Conservation (phyloP, 1,140 invertebrate genomes). For the Berghia stephanieae region DNA sequence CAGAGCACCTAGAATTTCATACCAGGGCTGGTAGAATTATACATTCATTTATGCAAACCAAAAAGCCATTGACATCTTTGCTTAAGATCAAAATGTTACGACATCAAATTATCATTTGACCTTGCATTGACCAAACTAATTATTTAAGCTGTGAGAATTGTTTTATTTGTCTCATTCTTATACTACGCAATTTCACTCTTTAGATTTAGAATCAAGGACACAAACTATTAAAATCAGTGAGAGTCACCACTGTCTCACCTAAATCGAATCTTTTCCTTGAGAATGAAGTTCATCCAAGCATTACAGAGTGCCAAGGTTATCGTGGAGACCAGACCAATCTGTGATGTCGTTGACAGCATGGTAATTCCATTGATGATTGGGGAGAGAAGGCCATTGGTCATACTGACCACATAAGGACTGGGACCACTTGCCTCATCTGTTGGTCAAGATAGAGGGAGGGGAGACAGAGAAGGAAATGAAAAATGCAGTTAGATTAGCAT, state of each 20-base stretch:
- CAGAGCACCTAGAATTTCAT: too few species aligned
- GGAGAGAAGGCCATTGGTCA: slow-evolving; percentile 54
- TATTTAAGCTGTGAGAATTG: neutral
- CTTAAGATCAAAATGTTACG: neutral
- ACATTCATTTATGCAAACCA: too few species aligned
- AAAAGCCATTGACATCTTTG: too few species aligned
- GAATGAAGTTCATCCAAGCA: slow-evolving; percentile 58
- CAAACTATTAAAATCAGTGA: neutral
- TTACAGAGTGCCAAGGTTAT: slow-evolving; percentile 56
- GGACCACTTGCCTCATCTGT: too few species aligned
- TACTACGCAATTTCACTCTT: neutral
- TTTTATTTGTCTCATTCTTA: neutral
- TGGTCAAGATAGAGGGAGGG: too few species aligned
- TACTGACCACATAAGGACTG: slow-evolving; percentile 56
- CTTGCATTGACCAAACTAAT: neutral
- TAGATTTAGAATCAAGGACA: neutral
- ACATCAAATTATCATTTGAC: neutral
- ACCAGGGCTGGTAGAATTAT: too few species aligned
- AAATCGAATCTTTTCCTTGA: slow-evolving; percentile 63
- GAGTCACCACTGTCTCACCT: slow-evolving; percentile 47
- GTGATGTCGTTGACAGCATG: slow-evolving; percentile 54
- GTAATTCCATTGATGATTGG: slow-evolving; percentile 58
- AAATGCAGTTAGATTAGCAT: too few species aligned
- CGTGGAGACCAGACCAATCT: slow-evolving; percentile 56
- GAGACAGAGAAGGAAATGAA: too few species aligned